Evolutionary conservation across 2,113 vertebrate species (phyloP).

Genomic region (Mustelus asterias): DNA sequence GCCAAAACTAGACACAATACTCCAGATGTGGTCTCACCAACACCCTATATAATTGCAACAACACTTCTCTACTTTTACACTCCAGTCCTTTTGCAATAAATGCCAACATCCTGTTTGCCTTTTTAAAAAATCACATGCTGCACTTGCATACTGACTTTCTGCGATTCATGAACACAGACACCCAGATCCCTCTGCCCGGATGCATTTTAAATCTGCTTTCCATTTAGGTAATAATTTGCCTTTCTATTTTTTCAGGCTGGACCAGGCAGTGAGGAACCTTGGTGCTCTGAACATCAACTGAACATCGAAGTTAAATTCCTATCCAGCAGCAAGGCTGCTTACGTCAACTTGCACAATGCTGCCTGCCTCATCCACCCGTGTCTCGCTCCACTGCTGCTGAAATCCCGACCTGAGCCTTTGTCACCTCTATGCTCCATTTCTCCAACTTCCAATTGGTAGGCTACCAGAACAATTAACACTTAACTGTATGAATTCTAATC

Average conservation of each 20-base stretch:
- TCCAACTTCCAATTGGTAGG: not conserved
- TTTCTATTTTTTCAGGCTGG: not conserved
- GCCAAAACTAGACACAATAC: too few species aligned
- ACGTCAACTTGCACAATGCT: not conserved
- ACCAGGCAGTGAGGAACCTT: not conserved
- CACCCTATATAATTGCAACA: too few species aligned
- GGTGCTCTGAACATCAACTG: not conserved
- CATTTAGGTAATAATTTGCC: too few species aligned
- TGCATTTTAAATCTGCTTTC: too few species aligned
- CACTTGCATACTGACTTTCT: too few species aligned
- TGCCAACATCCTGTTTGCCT: too few species aligned
- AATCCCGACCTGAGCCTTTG: not conserved
- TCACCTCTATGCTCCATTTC: not conserved
- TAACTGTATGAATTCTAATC: not conserved
- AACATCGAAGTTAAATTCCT: not conserved
- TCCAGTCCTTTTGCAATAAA: too few species aligned
- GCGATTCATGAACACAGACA: too few species aligned
- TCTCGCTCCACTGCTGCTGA: not conserved
- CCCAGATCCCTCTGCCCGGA: too few species aligned
- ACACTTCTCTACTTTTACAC: too few species aligned
- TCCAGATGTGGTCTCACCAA: too few species aligned
- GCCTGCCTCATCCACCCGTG: not conserved
- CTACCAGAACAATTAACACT: not conserved
- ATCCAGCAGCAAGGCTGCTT: not conserved
- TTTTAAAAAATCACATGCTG: too few species aligned